Evolutionary conservation across 2,888 invertebrate species (phyloP).

Genomic region (Corbicula japonica): DNA sequence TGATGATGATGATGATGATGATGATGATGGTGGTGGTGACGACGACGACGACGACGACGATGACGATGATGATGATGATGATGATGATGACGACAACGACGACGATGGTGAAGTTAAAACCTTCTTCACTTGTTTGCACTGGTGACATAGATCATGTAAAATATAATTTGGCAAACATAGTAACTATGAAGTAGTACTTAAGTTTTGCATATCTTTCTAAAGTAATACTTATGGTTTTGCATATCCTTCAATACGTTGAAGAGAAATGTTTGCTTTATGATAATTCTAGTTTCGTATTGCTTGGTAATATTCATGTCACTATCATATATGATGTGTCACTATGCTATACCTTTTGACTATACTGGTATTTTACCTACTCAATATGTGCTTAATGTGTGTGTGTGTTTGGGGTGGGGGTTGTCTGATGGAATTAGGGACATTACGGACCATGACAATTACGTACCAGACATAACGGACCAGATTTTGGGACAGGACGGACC

Average conservation of each 20-base stretch:
- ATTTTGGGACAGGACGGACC: too few species aligned
- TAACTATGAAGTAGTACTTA: not conserved
- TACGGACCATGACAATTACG: too few species aligned
- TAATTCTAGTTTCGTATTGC: slow-evolving; percentile 15
- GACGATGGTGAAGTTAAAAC: not conserved
- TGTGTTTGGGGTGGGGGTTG: too few species aligned
- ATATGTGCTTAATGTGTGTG: too few species aligned
- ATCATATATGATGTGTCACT: too few species aligned
- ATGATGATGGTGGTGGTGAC: slow-evolving; percentile 18
- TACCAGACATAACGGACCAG: too few species aligned
- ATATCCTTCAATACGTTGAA: slow-evolving; percentile 22
- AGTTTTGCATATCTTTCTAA: slow-evolving; percentile 2
- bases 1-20: slow-evolving; percentile 18
- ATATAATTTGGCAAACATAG: too few species aligned
- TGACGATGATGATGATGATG: slow-evolving; percentile 18
- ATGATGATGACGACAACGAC: slow-evolving; percentile 14
- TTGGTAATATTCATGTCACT: too few species aligned
- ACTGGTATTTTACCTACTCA: too few species aligned
- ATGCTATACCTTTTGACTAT: too few species aligned
- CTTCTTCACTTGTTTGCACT: not conserved
- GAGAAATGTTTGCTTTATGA: slow-evolving; percentile 9
- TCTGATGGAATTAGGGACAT: too few species aligned
- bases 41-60: slow-evolving; percentile 16
- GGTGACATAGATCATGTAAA: not conserved
- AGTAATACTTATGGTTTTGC: not conserved